A percentile compares a stretch with the other conserved stretches of the same genome.
These are phyloP conservation scores for Schizopygopsis malacanthus DNA, from an alignment of 2,797 vertebrate species.

Conservation along the genomic window DNA sequence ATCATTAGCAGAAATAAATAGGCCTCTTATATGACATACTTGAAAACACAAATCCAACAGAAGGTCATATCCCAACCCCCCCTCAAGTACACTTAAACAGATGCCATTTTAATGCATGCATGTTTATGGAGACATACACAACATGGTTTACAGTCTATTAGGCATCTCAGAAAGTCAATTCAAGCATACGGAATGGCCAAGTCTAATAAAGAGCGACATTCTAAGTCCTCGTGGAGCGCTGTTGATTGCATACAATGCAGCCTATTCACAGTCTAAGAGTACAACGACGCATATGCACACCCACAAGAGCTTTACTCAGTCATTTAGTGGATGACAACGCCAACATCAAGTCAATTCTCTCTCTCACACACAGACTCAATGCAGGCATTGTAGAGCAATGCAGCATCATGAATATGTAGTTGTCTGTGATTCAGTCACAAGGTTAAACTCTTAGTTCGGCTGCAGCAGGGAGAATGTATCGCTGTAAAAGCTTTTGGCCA, in stretches of 20 bases:
- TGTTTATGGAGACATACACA: conserved; percentile 37
- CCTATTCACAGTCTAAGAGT: conserved; percentile 66
- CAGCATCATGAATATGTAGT: conserved; percentile 7
- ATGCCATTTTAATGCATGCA: conserved; percentile 9
- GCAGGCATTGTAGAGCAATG: conserved; percentile 37
- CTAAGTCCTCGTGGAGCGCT: conserved; percentile 52
- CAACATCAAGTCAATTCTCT: conserved; percentile 13
- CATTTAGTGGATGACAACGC: conserved; percentile 15
- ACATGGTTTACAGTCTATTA: background rate
- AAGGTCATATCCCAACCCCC: background rate
- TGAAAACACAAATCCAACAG: conserved; percentile 1
- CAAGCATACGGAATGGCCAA: conserved; percentile 60
- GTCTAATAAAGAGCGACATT: conserved; percentile 62
- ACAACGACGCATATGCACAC: conserved; percentile 63
- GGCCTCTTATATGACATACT: background rate
- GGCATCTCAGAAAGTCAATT: conserved; percentile 58
- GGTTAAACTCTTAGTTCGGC: background rate
- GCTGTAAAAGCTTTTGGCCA: background rate
- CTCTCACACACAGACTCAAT: conserved; percentile 17
- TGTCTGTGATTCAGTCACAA: conserved; percentile 26
- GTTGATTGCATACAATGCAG: conserved; percentile 65
- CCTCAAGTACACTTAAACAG: conserved; percentile 6
- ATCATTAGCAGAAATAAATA: background rate
- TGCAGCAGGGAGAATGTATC: background rate
- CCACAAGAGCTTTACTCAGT: conserved; percentile 32